A percentile compares a stretch with the other conserved stretches of the same genome.
Evolutionary conservation across 2,797 vertebrate species (phyloP).

Genomic region (Chelidonichthys spinosus): DNA sequence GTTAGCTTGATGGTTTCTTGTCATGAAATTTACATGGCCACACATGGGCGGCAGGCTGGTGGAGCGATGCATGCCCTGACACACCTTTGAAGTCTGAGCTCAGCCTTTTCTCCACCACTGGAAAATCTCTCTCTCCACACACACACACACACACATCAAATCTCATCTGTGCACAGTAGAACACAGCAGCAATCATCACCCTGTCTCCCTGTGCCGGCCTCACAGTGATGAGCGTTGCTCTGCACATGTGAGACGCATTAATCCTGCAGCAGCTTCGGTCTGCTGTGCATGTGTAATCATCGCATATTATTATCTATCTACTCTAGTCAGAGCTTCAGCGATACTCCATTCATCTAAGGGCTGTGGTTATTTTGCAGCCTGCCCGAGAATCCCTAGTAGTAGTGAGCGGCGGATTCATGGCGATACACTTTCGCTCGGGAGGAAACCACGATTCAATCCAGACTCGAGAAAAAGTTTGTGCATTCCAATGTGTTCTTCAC

Average conservation of each 20-base stretch:
- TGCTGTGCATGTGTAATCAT: slow-evolving; percentile 54
- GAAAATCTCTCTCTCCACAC: slow-evolving; percentile 52
- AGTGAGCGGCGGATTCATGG: slow-evolving; percentile 3
- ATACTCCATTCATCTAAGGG: slow-evolving; percentile 3
- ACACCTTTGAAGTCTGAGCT: slow-evolving; percentile 77
- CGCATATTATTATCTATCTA: slow-evolving; percentile 57
- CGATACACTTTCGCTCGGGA: background rate
- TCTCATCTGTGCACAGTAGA: slow-evolving; percentile 41
- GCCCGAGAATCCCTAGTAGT: background rate
- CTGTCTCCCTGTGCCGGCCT: slow-evolving; percentile 43
- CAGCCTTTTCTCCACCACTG: slow-evolving; percentile 63
- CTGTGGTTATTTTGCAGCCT: background rate
- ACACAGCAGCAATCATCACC: slow-evolving; percentile 46
- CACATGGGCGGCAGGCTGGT: slow-evolving; percentile 54
- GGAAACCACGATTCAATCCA: background rate
- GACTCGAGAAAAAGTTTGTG: background rate
- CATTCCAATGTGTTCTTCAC: background rate
- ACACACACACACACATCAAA: slow-evolving; percentile 11
- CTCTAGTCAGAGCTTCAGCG: slow-evolving; percentile 24
- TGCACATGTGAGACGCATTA: slow-evolving; percentile 53
- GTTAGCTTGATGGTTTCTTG: slow-evolving; percentile 44
- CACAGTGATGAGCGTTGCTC: slow-evolving; percentile 42
- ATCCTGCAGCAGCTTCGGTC: slow-evolving; percentile 60
- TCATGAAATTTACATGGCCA: slow-evolving; percentile 70
- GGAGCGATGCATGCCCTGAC: slow-evolving; percentile 58